phyloP scores from a whole-genome alignment of 2,797 vertebrate species.

The Cynopterus sphinx region DNA sequence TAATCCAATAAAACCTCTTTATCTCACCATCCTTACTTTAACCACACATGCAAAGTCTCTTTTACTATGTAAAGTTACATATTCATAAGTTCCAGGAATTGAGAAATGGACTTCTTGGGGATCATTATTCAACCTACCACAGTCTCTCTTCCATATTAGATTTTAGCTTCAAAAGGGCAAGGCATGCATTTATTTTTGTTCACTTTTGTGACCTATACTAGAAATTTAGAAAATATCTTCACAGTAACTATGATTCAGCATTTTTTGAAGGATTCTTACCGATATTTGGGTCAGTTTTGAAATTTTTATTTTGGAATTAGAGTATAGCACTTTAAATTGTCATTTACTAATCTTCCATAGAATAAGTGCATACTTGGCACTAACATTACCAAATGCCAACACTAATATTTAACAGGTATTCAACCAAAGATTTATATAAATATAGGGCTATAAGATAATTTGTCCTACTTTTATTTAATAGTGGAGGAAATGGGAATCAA shows the following conservation, averaged over 20 bases:
- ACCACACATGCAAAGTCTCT: neutral
- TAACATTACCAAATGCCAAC: neutral
- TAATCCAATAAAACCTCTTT: neutral
- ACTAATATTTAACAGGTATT: neutral
- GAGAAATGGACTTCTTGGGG: neutral
- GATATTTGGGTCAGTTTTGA: neutral
- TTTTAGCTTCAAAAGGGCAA: neutral
- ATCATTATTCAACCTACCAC: neutral
- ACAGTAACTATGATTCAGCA: neutral
- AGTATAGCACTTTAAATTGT: neutral
- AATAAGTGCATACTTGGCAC: neutral
- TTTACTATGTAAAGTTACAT: neutral
- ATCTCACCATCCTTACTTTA: neutral
- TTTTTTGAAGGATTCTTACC: neutral
- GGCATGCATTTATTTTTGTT: neutral
- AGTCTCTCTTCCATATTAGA: neutral
- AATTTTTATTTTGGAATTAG: neutral
- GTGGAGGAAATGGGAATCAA: neutral
- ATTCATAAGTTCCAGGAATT: neutral
- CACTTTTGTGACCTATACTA: neutral
- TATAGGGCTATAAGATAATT: neutral
- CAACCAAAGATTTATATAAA: neutral
- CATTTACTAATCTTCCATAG: neutral
- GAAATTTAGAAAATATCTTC: neutral
- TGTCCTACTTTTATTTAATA: conserved; percentile 4